Evolutionary conservation across 2,797 vertebrate species (phyloP).

Genomic region (Galaxias olidus): DNA sequence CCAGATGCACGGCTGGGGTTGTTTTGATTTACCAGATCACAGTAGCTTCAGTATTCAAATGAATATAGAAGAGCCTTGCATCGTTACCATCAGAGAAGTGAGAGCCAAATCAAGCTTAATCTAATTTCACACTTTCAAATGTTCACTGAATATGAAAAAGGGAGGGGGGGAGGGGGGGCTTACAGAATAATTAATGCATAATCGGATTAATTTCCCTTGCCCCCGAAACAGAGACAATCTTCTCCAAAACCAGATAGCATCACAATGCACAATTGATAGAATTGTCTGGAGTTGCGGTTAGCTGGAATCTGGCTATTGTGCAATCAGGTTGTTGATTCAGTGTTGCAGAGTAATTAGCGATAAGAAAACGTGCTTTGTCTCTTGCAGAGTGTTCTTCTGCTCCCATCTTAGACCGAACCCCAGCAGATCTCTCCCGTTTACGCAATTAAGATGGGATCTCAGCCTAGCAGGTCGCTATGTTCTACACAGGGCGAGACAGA

Average conservation of each 20-base stretch:
- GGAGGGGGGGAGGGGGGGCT: slow-evolving; percentile 9
- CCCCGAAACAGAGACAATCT: slow-evolving; percentile 52
- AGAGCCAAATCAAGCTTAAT: slow-evolving; percentile 36
- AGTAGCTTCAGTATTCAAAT: slow-evolving; percentile 24
- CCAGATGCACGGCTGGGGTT: slow-evolving; percentile 16
- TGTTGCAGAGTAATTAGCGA: slow-evolving; percentile 73
- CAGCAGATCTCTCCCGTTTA: slow-evolving; percentile 42
- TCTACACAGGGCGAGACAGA: slow-evolving; percentile 23
- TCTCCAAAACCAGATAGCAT: slow-evolving; percentile 64
- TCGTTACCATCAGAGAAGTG: slow-evolving; percentile 30
- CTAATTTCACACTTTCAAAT: slow-evolving; percentile 38
- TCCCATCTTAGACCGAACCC: slow-evolving; percentile 24
- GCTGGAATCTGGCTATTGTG: slow-evolving; percentile 57
- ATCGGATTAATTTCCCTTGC: slow-evolving; percentile 72
- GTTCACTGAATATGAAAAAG: slow-evolving; percentile 30
- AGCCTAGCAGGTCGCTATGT: slow-evolving; percentile 48
- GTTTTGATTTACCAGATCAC: slow-evolving; percentile 38
- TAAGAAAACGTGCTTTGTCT: slow-evolving; percentile 76
- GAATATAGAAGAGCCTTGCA: slow-evolving; percentile 9
- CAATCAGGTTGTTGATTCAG: slow-evolving; percentile 72
- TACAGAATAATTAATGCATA: slow-evolving; percentile 52
- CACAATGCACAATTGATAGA: slow-evolving; percentile 59
- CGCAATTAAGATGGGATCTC: slow-evolving; percentile 57
- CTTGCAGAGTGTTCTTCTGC: slow-evolving; percentile 49
- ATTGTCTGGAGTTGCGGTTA: slow-evolving; percentile 61